A percentile compares a stretch with the other conserved stretches of the same genome.
These are phyloP conservation scores for Mastomys coucha DNA, from an alignment of 2,113 vertebrate genomes.

Conservation along the genomic window DNA sequence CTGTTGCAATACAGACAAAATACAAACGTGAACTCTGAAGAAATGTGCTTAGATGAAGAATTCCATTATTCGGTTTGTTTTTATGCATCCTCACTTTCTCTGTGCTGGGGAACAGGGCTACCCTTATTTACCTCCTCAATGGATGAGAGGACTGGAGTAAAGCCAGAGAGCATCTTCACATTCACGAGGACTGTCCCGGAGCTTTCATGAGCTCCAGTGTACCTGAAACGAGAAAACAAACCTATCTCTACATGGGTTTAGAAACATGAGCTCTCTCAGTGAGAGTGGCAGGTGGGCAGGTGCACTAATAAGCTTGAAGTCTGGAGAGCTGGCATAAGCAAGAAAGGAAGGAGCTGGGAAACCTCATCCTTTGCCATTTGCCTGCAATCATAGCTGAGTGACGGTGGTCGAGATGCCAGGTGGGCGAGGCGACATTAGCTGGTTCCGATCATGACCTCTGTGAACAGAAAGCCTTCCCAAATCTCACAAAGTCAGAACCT, in stretches of 20 bases:
- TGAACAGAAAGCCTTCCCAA: not conserved
- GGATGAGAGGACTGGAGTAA: conserved; percentile 80
- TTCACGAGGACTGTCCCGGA: conserved; percentile 86
- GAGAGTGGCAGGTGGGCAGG: not conserved
- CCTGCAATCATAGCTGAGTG: not conserved
- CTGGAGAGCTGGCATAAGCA: not conserved
- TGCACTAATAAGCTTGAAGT: not conserved
- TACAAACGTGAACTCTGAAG: not conserved
- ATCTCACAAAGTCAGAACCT: not conserved
- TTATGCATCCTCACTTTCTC: not conserved
- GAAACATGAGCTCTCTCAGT: not conserved
- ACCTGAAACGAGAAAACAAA: conserved; percentile 73
- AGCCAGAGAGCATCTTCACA: conserved; percentile 88
- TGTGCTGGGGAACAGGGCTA: not conserved
- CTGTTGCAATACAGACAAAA: not conserved
- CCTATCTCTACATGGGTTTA: not conserved
- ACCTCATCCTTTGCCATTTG: not conserved
- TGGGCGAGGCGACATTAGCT: not conserved
- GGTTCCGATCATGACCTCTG: not conserved
- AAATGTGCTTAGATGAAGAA: not conserved
- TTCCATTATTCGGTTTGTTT: not conserved
- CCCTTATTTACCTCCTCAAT: conserved; percentile 80
- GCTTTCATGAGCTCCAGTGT: conserved; percentile 73
- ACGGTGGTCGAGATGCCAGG: not conserved
- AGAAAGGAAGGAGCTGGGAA: not conserved